Evolutionary conservation across 1,140 invertebrate species (phyloP).

Genomic region (Diorhabda sublineata): DNA sequence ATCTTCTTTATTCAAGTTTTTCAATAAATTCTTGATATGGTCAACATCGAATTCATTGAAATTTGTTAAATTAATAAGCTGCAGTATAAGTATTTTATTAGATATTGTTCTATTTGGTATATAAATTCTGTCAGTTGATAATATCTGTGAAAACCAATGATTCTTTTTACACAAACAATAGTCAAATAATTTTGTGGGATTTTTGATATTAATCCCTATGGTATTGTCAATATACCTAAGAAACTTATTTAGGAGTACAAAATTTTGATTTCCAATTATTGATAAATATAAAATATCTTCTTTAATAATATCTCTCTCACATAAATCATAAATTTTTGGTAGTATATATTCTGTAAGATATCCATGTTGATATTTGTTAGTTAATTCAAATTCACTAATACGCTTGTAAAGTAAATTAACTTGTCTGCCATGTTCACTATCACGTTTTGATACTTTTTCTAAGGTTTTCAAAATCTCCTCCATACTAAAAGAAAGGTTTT

Average conservation of each 20-base stretch:
- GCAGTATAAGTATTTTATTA: conserved; percentile 35
- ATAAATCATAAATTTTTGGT: conserved; percentile 24
- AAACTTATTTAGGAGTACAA: conserved; percentile 31
- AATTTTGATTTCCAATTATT: conserved; percentile 32
- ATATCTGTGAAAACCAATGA: conserved; percentile 41
- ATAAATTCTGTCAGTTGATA: conserved; percentile 18
- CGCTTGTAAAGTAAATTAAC: conserved; percentile 20
- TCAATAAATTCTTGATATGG: conserved; percentile 18
- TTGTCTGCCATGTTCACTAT: conserved; percentile 3
- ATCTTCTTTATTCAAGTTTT: conserved; percentile 16
- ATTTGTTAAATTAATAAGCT: conserved; percentile 35
- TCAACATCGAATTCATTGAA: conserved; percentile 20
- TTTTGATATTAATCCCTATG: conserved; percentile 27
- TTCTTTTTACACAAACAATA: conserved; percentile 38
- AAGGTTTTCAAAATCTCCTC: conserved; percentile 14
- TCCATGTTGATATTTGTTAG: conserved; percentile 15
- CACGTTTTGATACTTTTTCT: conserved; percentile 8
- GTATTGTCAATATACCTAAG: conserved; percentile 31
- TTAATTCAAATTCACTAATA: conserved; percentile 15
- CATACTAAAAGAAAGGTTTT: conserved; percentile 6
- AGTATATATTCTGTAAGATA: conserved; percentile 21
- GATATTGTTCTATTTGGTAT: conserved; percentile 23
- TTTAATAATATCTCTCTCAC: conserved; percentile 20
- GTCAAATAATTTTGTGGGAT: conserved; percentile 35
- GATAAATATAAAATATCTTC: conserved; percentile 39